A percentile compares a stretch with the other conserved stretches of the same genome.
phyloP scores from a whole-genome alignment of 2,113 vertebrate species.

The Columba janthina region DNA sequence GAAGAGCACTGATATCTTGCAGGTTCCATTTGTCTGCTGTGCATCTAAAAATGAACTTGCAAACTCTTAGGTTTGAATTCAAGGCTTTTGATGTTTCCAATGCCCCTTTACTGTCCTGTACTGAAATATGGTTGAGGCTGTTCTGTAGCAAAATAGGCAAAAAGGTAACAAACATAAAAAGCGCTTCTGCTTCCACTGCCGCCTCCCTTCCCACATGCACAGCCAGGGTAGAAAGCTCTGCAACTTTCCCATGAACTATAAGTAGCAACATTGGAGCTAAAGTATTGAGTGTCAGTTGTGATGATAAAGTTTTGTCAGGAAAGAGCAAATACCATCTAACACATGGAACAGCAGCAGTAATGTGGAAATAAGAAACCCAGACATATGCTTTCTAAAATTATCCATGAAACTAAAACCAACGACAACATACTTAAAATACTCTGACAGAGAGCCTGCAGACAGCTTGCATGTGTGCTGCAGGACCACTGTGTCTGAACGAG shows the following conservation, averaged over 20 bases:
- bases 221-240: not conserved
- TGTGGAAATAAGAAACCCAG: slow-evolving; percentile 59
- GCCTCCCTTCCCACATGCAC: not conserved
- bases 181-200: not conserved
- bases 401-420: slow-evolving; percentile 62
- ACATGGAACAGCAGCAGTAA: slow-evolving; percentile 47
- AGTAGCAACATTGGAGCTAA: slow-evolving; percentile 21
- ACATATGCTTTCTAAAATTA: slow-evolving; percentile 73
- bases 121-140: not conserved
- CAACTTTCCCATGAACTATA: slow-evolving; percentile 28
- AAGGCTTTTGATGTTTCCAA: not conserved
- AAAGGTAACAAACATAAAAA: not conserved
- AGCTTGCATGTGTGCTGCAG: not conserved
- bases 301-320: slow-evolving; percentile 37
- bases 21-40: not conserved
- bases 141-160: not conserved
- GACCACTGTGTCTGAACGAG: not conserved
- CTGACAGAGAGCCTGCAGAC: not conserved
- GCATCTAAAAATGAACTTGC: not conserved
- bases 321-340: slow-evolving; percentile 43
- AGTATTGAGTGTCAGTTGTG: slow-evolving; percentile 40
- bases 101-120: not conserved
- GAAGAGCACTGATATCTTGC: not conserved
- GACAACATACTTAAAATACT: slow-evolving; percentile 60
- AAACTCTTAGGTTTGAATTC: not conserved